Percentiles rank a stretch among this genome's conserved stretches.
These are phyloP conservation scores for Drosophila lacertosa DNA, from an alignment of 1,140 invertebrate genomes.

Conservation along the genomic window DNA sequence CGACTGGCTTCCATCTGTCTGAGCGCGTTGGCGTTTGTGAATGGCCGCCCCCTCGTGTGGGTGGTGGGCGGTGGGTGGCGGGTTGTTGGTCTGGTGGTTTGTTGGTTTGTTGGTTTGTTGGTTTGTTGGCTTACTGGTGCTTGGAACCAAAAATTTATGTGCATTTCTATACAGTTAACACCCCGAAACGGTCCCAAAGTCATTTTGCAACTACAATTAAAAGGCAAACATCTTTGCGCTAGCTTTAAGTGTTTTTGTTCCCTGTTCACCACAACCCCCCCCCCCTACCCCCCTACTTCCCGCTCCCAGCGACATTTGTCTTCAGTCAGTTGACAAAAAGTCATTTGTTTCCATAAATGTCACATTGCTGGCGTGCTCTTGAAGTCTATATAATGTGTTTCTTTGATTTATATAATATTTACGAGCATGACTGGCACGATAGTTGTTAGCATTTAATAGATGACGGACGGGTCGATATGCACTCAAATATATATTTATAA, in stretches of 20 bases:
- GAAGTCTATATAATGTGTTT: slow-evolving; percentile 64
- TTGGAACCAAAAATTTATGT: slow-evolving; percentile 64
- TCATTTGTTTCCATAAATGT: slow-evolving; percentile 76
- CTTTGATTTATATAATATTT: slow-evolving; percentile 73
- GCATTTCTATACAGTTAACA: slow-evolving; percentile 67
- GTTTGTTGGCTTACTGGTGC: slow-evolving; percentile 13
- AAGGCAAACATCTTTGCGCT: slow-evolving; percentile 56
- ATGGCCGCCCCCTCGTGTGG: slow-evolving; percentile 35
- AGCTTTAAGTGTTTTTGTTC: background rate
- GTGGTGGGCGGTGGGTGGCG: slow-evolving; percentile 19
- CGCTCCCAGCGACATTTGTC: slow-evolving; percentile 2
- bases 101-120: too few relatives aligned
- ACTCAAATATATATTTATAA: slow-evolving; percentile 4
- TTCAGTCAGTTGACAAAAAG: slow-evolving; percentile 57
- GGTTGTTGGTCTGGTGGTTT: too few relatives aligned
- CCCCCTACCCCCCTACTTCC: background rate
- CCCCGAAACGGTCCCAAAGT: slow-evolving; percentile 55
- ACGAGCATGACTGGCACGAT: slow-evolving; percentile 41
- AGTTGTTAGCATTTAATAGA: slow-evolving; percentile 34
- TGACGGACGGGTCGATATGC: slow-evolving; percentile 35
- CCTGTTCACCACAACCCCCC: background rate
- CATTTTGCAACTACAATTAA: slow-evolving; percentile 70
- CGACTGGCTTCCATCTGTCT: slow-evolving; percentile 30
- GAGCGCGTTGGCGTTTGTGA: slow-evolving; percentile 22
- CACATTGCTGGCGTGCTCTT: slow-evolving; percentile 53